Conservation (phyloP, 1,140 invertebrate genomes). For the Micrasema minimum region DNA sequence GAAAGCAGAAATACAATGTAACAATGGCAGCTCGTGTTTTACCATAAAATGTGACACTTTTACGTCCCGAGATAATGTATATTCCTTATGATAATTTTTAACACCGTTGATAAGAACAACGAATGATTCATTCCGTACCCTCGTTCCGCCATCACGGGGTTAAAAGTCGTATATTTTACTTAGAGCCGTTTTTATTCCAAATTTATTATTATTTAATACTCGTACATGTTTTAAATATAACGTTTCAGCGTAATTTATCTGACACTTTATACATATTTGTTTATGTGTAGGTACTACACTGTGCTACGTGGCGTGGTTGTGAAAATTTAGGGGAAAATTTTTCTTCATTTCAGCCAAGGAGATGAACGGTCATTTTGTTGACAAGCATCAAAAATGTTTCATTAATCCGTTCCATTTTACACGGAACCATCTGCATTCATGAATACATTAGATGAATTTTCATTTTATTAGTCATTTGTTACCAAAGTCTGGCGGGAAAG, state of each 20-base stretch:
- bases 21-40: constrained; percentile 5
- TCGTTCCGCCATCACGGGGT: not conserved
- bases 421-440: constrained; percentile 51
- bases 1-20: not conserved
- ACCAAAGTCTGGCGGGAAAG: constrained; percentile 39
- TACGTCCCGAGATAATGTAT: constrained; percentile 21
- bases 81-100: constrained; percentile 28
- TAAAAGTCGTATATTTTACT: too few species aligned
- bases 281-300: too few species aligned
- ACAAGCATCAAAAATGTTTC: constrained; percentile 39
- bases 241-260: too few species aligned
- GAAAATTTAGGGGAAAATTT: too few species aligned
- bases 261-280: too few species aligned
- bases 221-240: too few species aligned
- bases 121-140: constrained; percentile 4
- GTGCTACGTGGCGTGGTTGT: too few species aligned
- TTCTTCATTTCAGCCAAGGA: too few species aligned
- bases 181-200: too few species aligned
- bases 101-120: constrained; percentile 20
- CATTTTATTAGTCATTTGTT: constrained; percentile 54
- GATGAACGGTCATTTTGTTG: constrained; percentile 1
- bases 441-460: constrained; percentile 52
- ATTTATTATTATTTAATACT: too few species aligned
- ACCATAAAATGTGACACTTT: constrained; percentile 24
- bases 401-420: constrained; percentile 42